Evolutionary conservation across 2,113 vertebrate genomes (phyloP), one percentile per base, ranked within the genome.

Genomic region (Melanostigma gelatinosum): DNA sequence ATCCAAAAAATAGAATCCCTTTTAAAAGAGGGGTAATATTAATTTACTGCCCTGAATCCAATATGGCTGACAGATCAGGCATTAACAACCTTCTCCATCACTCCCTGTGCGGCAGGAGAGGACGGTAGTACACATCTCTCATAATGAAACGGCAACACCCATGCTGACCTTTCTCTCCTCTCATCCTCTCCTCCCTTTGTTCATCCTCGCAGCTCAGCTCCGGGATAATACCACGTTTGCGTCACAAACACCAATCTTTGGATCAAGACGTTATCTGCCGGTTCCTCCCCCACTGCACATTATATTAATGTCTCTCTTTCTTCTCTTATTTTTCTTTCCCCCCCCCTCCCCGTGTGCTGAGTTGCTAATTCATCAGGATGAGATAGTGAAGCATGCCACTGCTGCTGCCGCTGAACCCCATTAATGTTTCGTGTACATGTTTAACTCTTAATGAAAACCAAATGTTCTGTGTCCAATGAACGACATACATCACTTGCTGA

Each of bases 381-480:
- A 91, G 91, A 92, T 88, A 88, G 87, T 63, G 85, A 86, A 81
- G 87, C 89, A 79, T 74, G 77, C 79, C 80, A 57, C 83, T 60
- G 84, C 85, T 60, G 88, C 84, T 57, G 83, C 85, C 77, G 65
- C 87, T 92, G 93, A 95, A 95, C 93, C 92, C 93, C 79, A 89
- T 93, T 95, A 95, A 95, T 94, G 93, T 93, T 92, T 90, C 91
- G 79, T 94, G 94, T 95, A 93, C 93, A 91, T 93, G 90, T 95
- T 95, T 94, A 94, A 94, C 93, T 95, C 94, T 94, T 95, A 96
- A 96, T 95, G 95, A 95, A 96, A 95, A 94, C 93, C 93, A 95
- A 96, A 95, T 95, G 94, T 95, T 94, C 93, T 94, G 95, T 95
- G 92, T 94, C 94, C 93, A 92, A 95, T 95, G 94, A 95, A 92